Evolutionary conservation across 92 coral and sea anemone species (phyloP).

Genomic region (Montipora capitata): DNA sequence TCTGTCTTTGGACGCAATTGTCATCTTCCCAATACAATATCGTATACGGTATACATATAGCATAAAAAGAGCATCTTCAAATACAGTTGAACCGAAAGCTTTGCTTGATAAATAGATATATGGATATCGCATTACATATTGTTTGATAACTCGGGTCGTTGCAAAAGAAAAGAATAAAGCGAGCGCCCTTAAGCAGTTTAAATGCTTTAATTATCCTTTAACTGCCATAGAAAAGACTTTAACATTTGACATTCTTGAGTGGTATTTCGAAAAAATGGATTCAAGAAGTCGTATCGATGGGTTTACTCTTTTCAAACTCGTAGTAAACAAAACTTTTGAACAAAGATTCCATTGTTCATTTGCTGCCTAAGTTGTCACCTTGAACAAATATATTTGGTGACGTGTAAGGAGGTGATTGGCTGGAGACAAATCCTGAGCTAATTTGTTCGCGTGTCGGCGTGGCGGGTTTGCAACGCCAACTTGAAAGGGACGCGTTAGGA

Average conservation of each 20-base stretch:
- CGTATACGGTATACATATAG: too few species aligned
- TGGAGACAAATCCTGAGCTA: conserved; percentile 39
- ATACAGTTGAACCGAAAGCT: neutral
- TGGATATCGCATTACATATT: conserved; percentile 43
- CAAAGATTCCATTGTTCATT: conserved; percentile 35
- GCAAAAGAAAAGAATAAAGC: neutral
- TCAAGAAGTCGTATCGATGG: neutral
- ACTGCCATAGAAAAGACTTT: neutral
- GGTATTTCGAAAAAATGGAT: neutral
- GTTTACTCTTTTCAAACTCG: conserved; percentile 14
- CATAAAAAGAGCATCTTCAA: neutral
- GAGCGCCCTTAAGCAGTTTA: neutral
- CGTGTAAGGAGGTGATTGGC: conserved; percentile 50
- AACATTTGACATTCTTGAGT: neutral
- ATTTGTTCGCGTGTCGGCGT: conserved; percentile 88
- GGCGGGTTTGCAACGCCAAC: conserved; percentile 57
- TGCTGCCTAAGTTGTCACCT: conserved; percentile 62
- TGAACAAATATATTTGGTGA: conserved; percentile 56
- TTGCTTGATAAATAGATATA: too few species aligned
- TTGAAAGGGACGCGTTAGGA: conserved; percentile 58
- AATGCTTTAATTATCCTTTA: neutral
- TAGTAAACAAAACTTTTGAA: conserved; percentile 52
- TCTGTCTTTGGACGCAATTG: too few species aligned
- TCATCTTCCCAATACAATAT: too few species aligned
- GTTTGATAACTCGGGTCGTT: neutral